Evolutionary conservation across 2,113 vertebrate genomes (phyloP), one percentile per base, ranked within the genome.

Genomic region (Oenanthe melanoleuca): DNA sequence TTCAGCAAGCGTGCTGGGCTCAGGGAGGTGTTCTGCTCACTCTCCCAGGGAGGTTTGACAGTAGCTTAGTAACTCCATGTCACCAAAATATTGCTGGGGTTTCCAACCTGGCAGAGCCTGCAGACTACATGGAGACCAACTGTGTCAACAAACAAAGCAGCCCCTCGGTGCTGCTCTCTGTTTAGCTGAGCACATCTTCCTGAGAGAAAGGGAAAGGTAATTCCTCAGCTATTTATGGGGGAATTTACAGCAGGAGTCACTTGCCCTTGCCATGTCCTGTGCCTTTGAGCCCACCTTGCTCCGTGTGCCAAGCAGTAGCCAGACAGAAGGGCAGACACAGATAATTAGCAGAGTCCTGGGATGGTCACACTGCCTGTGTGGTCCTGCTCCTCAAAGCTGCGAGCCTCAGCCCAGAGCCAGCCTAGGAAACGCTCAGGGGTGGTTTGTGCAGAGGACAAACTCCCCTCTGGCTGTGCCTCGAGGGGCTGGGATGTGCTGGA

Each of bases 11-110:
- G 0, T 70, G 55, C 61, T 80, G 78, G 14, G 6, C 31, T 85
- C 64, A 25, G 40, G 73, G 67, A 81, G 95, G 57, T 59, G 56
- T 40, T 72, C 82, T 96, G 87, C 92, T 95, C 8, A 1, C 91
- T 86, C 66, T 90, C 89, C 91, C 61, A 2, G 80, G 6, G 34
- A 94, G 86, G 77, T 91, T 81, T 96, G 78, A 87, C 86, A 95
- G 96, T 88, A 96, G 92, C 97, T 85, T 97, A 95, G 97, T 97
- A 98, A 97, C 97, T 96, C 60, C 3, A 2, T 91, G 74, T 88
- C 88, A 96, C 93, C 96, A 97, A 98, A 98, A 98, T 97, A 97
- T 96, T 97, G 94, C 97, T 96, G 88, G 93, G 60, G 95, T 97
- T 96, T 97, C 97, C 95, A 97, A n/a, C 95, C 94, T 95, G 80